Percentiles rank a stretch among this genome's conserved stretches.
phyloP scores from a whole-genome alignment of 2,888 invertebrate genomes.

The Unio pictorum region DNA sequence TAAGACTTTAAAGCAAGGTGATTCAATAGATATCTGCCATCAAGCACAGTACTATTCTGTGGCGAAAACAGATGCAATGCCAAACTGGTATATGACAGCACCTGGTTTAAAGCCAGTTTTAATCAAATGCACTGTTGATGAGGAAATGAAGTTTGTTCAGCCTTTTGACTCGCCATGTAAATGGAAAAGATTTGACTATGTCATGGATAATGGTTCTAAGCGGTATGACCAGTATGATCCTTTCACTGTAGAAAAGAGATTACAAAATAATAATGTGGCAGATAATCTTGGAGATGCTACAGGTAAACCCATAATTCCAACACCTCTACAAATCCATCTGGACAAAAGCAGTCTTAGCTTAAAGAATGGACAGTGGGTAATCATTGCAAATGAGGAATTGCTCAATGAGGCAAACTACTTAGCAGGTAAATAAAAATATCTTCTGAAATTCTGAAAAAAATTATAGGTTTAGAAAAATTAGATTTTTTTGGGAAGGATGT shows the following conservation, averaged over 20 bases:
- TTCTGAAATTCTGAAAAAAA: no score
- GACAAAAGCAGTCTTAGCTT: conserved; percentile 24
- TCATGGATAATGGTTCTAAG: conserved; percentile 29
- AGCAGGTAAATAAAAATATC: conserved; percentile 34
- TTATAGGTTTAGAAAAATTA: no score
- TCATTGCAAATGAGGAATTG: conserved; percentile 28
- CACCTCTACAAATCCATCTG: conserved; percentile 33
- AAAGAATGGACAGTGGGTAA: conserved; percentile 34
- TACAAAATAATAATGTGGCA: conserved; percentile 33
- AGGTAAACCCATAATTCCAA: conserved; percentile 44
- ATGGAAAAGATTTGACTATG: conserved; percentile 63
- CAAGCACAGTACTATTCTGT: conserved; percentile 59
- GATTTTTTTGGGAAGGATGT: no score
- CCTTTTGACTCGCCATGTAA: conserved; percentile 53
- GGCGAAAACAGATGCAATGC: conserved; percentile 56
- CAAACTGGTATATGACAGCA: conserved; percentile 59
- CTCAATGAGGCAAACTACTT: conserved; percentile 42
- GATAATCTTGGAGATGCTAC: conserved; percentile 6
- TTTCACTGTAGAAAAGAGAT: conserved; percentile 50
- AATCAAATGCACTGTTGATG: conserved; percentile 54
- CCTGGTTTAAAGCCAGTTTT: conserved; percentile 46
- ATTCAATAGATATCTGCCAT: conserved; percentile 43
- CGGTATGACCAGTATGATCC: conserved; percentile 54
- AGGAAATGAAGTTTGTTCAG: conserved; percentile 53
- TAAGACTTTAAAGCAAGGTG: conserved; percentile 44